Evolutionary conservation across 2,888 invertebrate genomes (phyloP), one percentile per base, ranked within the genome.

Genomic region (Dione vanillae): DNA sequence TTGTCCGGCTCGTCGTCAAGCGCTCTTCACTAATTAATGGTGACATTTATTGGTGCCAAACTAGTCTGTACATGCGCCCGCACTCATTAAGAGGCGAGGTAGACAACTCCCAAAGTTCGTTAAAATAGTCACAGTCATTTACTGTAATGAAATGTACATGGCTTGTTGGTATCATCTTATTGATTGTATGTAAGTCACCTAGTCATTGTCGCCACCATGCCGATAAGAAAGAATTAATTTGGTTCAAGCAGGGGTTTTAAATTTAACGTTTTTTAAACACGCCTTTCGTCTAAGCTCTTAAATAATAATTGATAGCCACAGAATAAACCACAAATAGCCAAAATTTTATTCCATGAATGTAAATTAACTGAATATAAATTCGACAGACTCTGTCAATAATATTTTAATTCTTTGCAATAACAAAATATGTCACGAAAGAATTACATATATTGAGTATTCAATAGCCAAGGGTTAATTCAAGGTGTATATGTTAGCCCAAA

Each of bases 1-100:
- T 91, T 89, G 89, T 90, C 86, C 79, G 81, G 80, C 85, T 85
- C 85, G 86, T 84, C 86, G 86, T 84, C 86, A 84, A 81, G 76
- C 83, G 83, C 82, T 83, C 82, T 84, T 85, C 86, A 89, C 90
- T 90, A 89, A 91, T 91, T 90, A 90, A 89, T 85, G 84, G 83
- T 85, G 83, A 87, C 89, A 87, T 88, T 88, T 85, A 88, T 85
- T 84, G 82, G 82, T 85, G 86, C 88, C 87, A 86, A 89, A 89
- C 86, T 85, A 85, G 86, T 82, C 80, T 81, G 82, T 78, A 78
- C 80, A 80, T 69, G 61, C 61, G 40, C 49, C 67, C 59, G 61
- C 62, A 52, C 52, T 52, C 62, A 49, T 43, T 19, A 45, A 20
- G 61, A 62, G 62, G 35, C 62, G 45, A 68, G 27, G 62, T 52